These are phyloP conservation scores for Labroides dimidiatus DNA, from an alignment of 2,797 vertebrate genomes.

Conservation along the genomic window DNA sequence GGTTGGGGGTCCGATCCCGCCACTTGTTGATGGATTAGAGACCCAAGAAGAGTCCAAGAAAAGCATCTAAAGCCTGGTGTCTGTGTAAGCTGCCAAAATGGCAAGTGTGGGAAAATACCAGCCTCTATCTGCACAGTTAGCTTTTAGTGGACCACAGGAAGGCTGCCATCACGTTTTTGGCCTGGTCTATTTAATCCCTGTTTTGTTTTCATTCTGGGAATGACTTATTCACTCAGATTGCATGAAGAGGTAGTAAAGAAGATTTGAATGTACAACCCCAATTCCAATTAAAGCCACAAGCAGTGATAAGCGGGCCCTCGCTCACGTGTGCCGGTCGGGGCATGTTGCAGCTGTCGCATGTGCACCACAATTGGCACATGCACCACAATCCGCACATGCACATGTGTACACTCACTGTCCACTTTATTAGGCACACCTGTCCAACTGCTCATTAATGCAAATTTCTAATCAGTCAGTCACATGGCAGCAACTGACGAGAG, in stretches of 20 bases:
- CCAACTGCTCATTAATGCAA: too few relatives aligned
- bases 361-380: too few relatives aligned
- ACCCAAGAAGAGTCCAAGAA: slow-evolving; percentile 28
- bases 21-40: slow-evolving; percentile 25
- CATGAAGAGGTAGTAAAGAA: slow-evolving; percentile 8
- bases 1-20: slow-evolving; percentile 6
- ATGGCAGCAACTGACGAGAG: too few relatives aligned
- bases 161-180: slow-evolving; percentile 5
- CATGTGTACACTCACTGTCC: too few relatives aligned
- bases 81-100: slow-evolving; percentile 31
- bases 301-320: too few relatives aligned
- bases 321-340: too few relatives aligned
- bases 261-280: too few relatives aligned
- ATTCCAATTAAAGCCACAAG: too few relatives aligned
- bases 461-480: too few relatives aligned
- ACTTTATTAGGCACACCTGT: too few relatives aligned
- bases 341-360: too few relatives aligned
- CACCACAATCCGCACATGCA: too few relatives aligned
- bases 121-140: slow-evolving; percentile 34
- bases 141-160: not conserved
- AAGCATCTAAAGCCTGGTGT: slow-evolving; percentile 20
- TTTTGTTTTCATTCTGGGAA: slow-evolving; percentile 1
- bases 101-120: slow-evolving; percentile 53
- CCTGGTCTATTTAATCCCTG: slow-evolving; percentile 14
- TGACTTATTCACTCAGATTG: slow-evolving; percentile 13